A percentile compares a stretch with the other conserved stretches of the same genome.
phyloP scores from a whole-genome alignment of 92 coral and sea anemone genomes.

The Zoanthus solanderi region DNA sequence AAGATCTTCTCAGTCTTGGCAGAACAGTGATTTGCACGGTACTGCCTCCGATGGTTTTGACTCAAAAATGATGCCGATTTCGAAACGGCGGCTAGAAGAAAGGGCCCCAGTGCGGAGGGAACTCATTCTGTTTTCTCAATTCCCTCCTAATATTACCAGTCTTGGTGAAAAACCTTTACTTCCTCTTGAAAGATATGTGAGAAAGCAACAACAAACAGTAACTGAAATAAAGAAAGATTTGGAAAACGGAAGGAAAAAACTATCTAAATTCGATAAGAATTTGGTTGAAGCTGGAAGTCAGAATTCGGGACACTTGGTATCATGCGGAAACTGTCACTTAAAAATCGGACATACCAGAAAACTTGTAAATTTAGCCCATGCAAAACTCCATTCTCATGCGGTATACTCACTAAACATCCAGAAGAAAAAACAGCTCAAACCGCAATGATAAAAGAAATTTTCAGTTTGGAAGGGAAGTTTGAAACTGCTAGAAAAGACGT shows the following conservation, averaged over 20 bases:
- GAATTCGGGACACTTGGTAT: conserved; percentile 44
- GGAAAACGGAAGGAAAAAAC: background rate
- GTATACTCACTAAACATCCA: conserved; percentile 52
- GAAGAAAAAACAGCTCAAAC: conserved; percentile 48
- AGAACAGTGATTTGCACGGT: background rate
- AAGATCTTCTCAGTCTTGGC: background rate
- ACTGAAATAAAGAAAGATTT: no score
- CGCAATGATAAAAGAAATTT: conserved; percentile 47
- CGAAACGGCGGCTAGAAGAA: background rate
- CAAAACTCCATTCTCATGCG: conserved; percentile 59
- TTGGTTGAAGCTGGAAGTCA: conserved; percentile 40
- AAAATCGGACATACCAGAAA: conserved; percentile 59
- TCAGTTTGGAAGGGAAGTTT: conserved; percentile 24
- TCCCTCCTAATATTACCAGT: background rate
- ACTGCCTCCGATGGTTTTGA: background rate
- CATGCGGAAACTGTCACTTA: conserved; percentile 63
- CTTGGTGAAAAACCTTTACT: background rate
- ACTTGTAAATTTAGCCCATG: conserved; percentile 66
- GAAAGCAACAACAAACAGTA: conserved; percentile 18
- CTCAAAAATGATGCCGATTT: background rate
- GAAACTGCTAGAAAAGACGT: conserved; percentile 42
- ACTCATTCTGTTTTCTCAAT: background rate
- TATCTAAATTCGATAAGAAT: conserved; percentile 28
- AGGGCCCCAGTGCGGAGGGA: background rate
- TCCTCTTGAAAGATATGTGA: conserved; percentile 52